A percentile compares a stretch with the other conserved stretches of the same genome.
These are phyloP conservation scores for Cyclophora albipunctata DNA, from an alignment of 2,888 invertebrate genomes.

Conservation along the genomic window DNA sequence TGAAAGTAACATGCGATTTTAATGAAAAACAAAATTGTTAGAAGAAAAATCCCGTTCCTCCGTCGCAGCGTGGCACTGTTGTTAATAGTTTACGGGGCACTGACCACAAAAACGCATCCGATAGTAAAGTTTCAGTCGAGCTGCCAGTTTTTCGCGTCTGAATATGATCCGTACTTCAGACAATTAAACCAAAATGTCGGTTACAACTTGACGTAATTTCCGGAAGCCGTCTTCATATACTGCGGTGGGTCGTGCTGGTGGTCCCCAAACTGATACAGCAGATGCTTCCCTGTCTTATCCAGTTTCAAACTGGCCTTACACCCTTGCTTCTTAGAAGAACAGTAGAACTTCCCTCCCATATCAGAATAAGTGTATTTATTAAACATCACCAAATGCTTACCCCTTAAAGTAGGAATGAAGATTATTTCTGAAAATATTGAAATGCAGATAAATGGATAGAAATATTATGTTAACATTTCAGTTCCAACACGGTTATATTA, in stretches of 20 bases:
- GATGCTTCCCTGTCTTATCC: constrained; percentile 12
- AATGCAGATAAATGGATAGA: neutral
- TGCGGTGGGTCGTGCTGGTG: constrained; percentile 10
- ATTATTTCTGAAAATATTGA: neutral
- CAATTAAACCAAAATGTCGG: no score
- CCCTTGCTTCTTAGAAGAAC: constrained; percentile 10
- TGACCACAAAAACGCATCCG: no score
- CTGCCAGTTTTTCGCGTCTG: no score
- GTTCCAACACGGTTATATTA: neutral
- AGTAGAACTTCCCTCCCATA: constrained; percentile 5
- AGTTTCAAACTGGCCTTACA: constrained; percentile 29
- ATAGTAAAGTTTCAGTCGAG: no score
- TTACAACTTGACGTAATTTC: constrained; percentile 6
- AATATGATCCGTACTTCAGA: no score
- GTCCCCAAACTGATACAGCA: constrained; percentile 2
- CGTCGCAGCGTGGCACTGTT: no score
- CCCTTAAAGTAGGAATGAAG: constrained; percentile 6
- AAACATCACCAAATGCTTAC: constrained; percentile 12
- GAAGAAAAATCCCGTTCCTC: no score
- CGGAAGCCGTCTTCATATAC: constrained; percentile 4
- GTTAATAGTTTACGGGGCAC: no score
- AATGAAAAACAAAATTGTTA: no score
- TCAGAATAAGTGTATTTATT: constrained; percentile 15
- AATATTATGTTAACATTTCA: neutral
- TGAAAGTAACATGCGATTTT: no score